Evolutionary conservation across 2,888 invertebrate species (phyloP), one percentile per base, ranked within the genome.

Genomic region (Stratiomys singularior): DNA sequence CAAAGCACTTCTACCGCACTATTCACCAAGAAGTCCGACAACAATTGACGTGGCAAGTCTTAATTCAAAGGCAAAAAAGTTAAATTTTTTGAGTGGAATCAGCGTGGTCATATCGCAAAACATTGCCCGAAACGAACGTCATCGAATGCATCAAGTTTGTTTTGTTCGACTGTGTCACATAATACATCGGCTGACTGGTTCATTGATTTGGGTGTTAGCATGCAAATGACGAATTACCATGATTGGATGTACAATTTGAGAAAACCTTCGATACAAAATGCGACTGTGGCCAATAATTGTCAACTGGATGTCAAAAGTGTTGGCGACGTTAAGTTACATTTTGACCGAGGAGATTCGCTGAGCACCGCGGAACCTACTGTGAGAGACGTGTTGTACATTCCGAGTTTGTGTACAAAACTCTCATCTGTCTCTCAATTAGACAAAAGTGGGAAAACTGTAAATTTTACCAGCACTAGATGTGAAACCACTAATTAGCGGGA

Each of bases 41-140:
- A 64, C 30, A 28, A 64, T 30, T 7, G n/a, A n/a, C 21, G 11
- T 11, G 37, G 64, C n/a, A 64, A 27, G 64, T 28, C 30, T 60
- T 5, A 9, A 25, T 23, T 60, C 4, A 60, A 60, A 60, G 23
- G 23, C 15, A 60, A 60, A 30, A 64, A 64, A 4, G 47, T 72
- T 11, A 77, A 66, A 21, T 77, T 77, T 64, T 78, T 52, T 21
- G 66, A 77, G 5, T 77, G 79, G 23, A 44, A 46, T n/a, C 15
- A 66, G 11, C 27, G 37, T 25, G 52, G 72, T 11, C 69, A 77
- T 63, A 71, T 76, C n/a, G 76, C 76, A 9, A 30, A 60, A 46
- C 46, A 78, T 5, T 78, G 72, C 28, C 72, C 72, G 46, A 77
- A 71, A 11, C 47, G 46, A 47, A 71, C 37, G 46, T 18, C 47